Evolutionary conservation across 1,140 invertebrate species (phyloP).

Genomic region (Trichonephila clavata): DNA sequence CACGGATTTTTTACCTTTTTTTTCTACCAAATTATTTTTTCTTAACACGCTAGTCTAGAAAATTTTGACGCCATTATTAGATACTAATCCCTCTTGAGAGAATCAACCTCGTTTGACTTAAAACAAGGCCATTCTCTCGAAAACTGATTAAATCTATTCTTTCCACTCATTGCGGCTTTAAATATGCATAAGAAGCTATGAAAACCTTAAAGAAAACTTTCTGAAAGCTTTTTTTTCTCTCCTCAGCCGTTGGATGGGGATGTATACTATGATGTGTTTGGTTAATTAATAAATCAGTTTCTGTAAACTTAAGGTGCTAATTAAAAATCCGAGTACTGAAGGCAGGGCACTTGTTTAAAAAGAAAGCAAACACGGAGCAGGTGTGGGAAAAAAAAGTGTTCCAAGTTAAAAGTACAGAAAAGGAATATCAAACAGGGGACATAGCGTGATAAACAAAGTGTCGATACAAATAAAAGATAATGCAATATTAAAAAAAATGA

Average conservation of each 20-base stretch:
- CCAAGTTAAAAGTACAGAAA: constrained; percentile 9
- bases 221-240: constrained; percentile 63
- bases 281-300: constrained; percentile 75
- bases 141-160: constrained; percentile 76
- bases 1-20: neutral
- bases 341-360: constrained; percentile 44
- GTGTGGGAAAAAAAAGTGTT: constrained; percentile 3
- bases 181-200: constrained; percentile 74
- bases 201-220: constrained; percentile 61
- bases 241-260: neutral
- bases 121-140: constrained; percentile 67
- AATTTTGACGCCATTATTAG: constrained; percentile 72
- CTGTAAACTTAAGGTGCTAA: constrained; percentile 73
- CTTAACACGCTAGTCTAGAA: constrained; percentile 47
- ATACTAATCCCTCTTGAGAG: constrained; percentile 59
- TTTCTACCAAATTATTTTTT: constrained; percentile 38
- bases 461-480: constrained; percentile 57
- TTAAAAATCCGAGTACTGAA: constrained; percentile 54
- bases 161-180: constrained; percentile 59
- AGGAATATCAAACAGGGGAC: constrained; percentile 51
- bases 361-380: constrained; percentile 55
- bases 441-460: constrained; percentile 60
- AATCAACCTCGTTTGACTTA: constrained; percentile 70
- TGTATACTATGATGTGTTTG: constrained; percentile 58
- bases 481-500: constrained; percentile 57